phyloP scores from a whole-genome alignment of 92 coral and sea anemone genomes.

The Isaurus tuberculatus region DNA sequence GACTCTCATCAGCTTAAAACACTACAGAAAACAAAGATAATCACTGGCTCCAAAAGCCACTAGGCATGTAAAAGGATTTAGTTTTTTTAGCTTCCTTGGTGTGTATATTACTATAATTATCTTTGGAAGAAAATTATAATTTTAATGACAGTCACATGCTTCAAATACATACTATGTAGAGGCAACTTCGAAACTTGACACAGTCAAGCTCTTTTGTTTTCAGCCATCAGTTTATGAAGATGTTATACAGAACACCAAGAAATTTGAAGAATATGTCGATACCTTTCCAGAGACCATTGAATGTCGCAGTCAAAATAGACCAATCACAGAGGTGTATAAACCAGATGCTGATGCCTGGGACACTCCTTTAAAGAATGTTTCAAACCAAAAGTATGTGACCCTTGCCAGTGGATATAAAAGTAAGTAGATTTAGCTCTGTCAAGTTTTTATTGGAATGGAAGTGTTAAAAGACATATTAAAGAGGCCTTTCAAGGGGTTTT shows the following conservation, averaged over 20 bases:
- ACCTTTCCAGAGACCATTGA: slow-evolving; percentile 88
- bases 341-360: slow-evolving; percentile 66
- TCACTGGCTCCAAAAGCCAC: no score
- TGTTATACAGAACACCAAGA: slow-evolving; percentile 56
- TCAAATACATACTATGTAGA: no score
- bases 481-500: no score
- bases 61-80: no score
- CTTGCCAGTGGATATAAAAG: slow-evolving; percentile 90
- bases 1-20: no score
- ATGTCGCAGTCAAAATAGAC: slow-evolving; percentile 88
- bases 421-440: slow-evolving; percentile 28
- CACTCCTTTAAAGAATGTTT: slow-evolving; percentile 60
- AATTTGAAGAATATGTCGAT: slow-evolving; percentile 68
- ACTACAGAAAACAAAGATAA: no score
- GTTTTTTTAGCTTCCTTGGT: no score
- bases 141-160: no score
- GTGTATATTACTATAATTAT: no score
- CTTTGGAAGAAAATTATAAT: no score
- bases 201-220: not conserved
- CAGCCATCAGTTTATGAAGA: slow-evolving; percentile 60
- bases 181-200: not conserved
- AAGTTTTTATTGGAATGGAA: no score
- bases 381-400: slow-evolving; percentile 60
- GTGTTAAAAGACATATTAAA: no score
- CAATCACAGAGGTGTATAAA: slow-evolving; percentile 80